Percentiles rank a stretch among this genome's conserved stretches.
Conservation (phyloP, 1,140 invertebrate species). For the Phymastichus coffea region DNA sequence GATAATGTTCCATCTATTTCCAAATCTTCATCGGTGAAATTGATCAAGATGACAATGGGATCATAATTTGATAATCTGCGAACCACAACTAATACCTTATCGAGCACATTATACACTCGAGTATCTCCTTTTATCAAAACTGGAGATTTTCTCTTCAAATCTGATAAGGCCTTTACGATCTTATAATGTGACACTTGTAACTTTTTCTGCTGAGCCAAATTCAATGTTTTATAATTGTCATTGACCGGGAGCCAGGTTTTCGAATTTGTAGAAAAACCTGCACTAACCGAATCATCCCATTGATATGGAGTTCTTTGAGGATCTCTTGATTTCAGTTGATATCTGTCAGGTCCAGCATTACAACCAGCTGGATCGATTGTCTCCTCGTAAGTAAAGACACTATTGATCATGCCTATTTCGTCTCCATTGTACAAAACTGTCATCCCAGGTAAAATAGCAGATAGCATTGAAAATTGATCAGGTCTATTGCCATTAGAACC, state of each 20-base stretch:
- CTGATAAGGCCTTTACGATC: slow-evolving; percentile 55
- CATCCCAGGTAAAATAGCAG: slow-evolving; percentile 70
- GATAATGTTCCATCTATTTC: slow-evolving; percentile 33
- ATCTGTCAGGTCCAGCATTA: slow-evolving; percentile 59
- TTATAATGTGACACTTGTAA: slow-evolving; percentile 43
- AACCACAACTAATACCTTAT: slow-evolving; percentile 1
- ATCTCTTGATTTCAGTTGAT: slow-evolving; percentile 62
- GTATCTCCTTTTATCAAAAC: slow-evolving; percentile 50
- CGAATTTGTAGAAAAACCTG: slow-evolving; percentile 64
- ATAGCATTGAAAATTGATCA: slow-evolving; percentile 70
- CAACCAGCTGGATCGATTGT: slow-evolving; percentile 61
- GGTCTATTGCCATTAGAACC: slow-evolving; percentile 53
- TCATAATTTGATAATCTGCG: neutral
- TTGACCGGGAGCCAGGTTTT: slow-evolving; percentile 70
- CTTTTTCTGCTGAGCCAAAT: slow-evolving; percentile 53
- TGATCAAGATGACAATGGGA: neutral
- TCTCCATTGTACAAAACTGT: slow-evolving; percentile 77
- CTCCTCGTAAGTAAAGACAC: slow-evolving; percentile 55
- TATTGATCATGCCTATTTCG: slow-evolving; percentile 70
- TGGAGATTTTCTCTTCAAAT: slow-evolving; percentile 43
- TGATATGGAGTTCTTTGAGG: slow-evolving; percentile 73
- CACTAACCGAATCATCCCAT: slow-evolving; percentile 62
- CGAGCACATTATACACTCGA: slow-evolving; percentile 38
- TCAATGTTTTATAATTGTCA: slow-evolving; percentile 55
- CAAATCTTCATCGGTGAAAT: slow-evolving; percentile 8